phyloP scores from a whole-genome alignment of 2,113 vertebrate genomes.

The Helogale parvula region DNA sequence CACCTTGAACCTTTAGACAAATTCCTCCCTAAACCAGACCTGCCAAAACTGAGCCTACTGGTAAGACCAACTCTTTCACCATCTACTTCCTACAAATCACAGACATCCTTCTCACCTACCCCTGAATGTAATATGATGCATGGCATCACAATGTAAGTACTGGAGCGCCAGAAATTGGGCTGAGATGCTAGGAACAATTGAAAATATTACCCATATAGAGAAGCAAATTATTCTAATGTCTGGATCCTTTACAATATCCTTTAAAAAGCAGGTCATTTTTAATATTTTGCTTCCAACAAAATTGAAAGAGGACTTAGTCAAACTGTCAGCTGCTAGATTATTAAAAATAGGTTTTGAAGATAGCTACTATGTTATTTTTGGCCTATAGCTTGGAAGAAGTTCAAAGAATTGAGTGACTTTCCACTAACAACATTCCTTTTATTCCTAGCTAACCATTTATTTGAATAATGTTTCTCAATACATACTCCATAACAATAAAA shows the following conservation, averaged over 20 bases:
- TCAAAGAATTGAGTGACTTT: conserved; percentile 47
- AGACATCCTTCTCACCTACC: not conserved
- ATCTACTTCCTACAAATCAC: not conserved
- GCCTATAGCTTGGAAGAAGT: conserved; percentile 10
- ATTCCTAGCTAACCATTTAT: not conserved
- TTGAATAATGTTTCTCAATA: conserved; percentile 22
- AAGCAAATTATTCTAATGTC: not conserved
- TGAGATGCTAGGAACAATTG: not conserved
- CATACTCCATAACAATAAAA: not conserved
- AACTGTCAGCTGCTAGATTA: conserved; percentile 28
- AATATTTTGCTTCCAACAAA: not conserved
- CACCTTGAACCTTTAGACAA: not conserved
- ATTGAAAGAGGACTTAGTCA: conserved; percentile 5
- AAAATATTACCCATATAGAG: not conserved
- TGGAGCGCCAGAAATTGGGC: not conserved
- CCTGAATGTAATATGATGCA: not conserved
- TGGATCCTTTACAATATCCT: not conserved
- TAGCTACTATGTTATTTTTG: not conserved
- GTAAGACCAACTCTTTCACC: not conserved
- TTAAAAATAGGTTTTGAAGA: conserved; percentile 43
- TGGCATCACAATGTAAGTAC: not conserved
- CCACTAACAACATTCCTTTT: not conserved
- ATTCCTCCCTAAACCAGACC: not conserved
- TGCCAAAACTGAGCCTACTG: not conserved
- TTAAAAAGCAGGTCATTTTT: not conserved